Evolutionary conservation across 2,113 vertebrate species (phyloP).

Genomic region (Proteles cristata): DNA sequence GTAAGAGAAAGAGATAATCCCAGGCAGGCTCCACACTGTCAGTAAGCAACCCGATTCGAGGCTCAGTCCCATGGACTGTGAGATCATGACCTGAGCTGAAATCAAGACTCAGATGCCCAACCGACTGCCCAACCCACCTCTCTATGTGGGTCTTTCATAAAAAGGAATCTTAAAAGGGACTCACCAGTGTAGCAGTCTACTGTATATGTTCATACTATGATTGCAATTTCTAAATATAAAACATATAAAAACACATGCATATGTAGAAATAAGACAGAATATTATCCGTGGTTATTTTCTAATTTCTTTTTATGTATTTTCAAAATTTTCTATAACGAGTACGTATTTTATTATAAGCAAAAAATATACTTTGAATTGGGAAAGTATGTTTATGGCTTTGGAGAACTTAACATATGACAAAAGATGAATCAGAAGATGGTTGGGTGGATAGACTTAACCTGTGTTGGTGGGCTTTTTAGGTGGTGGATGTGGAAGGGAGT

Average conservation of each 20-base stretch:
- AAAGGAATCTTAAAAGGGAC: neutral
- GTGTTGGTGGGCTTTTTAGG: neutral
- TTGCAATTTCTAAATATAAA: neutral
- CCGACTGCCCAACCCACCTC: too few relatives aligned
- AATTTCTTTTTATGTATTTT: neutral
- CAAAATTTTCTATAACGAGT: neutral
- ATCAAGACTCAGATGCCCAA: too few relatives aligned
- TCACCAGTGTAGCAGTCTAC: too few relatives aligned
- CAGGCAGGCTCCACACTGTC: too few relatives aligned
- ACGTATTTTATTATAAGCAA: neutral
- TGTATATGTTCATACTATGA: neutral
- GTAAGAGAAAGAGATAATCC: too few relatives aligned
- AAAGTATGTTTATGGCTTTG: neutral
- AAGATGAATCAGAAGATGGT: neutral
- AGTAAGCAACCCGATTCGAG: too few relatives aligned
- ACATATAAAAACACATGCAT: neutral
- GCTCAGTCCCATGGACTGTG: too few relatives aligned
- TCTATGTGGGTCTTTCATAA: neutral
- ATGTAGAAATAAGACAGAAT: neutral
- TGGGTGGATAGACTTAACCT: neutral
- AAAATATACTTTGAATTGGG: neutral
- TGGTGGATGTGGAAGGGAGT: neutral
- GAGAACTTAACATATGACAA: neutral
- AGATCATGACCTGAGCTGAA: too few relatives aligned
- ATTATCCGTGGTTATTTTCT: neutral